Evolutionary conservation across 1,140 invertebrate genomes (phyloP), one percentile per base, ranked within the genome.

Genomic region (Aleiodes sp.): DNA sequence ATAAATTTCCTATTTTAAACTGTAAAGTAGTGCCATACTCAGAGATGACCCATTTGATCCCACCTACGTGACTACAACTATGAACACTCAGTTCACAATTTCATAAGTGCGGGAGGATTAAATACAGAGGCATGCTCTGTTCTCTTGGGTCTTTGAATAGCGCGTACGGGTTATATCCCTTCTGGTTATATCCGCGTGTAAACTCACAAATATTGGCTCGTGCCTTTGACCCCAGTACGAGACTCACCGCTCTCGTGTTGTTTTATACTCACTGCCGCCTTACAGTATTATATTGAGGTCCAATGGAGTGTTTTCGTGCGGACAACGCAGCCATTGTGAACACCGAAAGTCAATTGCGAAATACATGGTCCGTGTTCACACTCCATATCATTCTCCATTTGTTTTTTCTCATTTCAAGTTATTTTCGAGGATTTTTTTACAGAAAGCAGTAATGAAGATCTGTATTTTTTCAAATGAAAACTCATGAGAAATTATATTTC

Each of bases 121-220:
- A 52, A 52, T 24, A 78, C 74, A 78, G 73, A 67, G 74, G 61
- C 65, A 52, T 29, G 28, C 73, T 56, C 72, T 77, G 72, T 77
- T 73, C 70, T 65, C 52, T 41, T 8, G n/a, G 19, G 46, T 21
- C 46, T 52, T 52, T 52, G 46, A 52, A 52, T 70, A 73, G 74
- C 62, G 28, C 24, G 71, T 73, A 72, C 31, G 28, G 37, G 41
- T n/a, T n/a, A 62, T 71, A 28, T 37, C n/a, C 14, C 74, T 71
- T 75, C 71, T 52, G 19, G 46, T 52, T 52, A 52, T 52, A 72
- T 71, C 73, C 65, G 67, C 70, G 70, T 63, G 68, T 73, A 67
- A 75, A 75, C 70, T 61, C 67, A 73, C 73, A 76, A 76, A 76
- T 76, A 76, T 76, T 74, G 69, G 70, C 64, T 72, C 60, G 70